Conservation (phyloP, 2,797 vertebrate species). For the Octomys mimax region DNA sequence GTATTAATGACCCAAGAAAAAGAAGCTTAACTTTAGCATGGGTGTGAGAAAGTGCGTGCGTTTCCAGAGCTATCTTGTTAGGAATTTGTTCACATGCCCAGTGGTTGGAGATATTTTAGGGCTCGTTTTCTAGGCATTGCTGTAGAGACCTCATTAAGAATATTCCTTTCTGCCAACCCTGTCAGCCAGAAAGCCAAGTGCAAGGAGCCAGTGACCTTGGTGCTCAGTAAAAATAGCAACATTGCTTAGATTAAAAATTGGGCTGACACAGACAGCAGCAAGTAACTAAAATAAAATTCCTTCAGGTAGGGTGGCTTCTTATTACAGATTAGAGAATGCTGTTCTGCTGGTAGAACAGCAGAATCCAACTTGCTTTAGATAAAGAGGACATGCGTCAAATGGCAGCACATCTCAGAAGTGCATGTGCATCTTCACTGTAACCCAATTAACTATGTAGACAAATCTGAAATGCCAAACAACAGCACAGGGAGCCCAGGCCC, state of each 20-base stretch:
- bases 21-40: neutral
- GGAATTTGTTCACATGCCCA: neutral
- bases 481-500: neutral
- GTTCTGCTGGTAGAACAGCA: neutral
- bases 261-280: neutral
- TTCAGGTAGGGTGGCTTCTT: neutral
- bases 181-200: constrained; percentile 39
- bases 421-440: neutral
- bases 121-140: constrained; percentile 29
- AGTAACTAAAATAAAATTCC: constrained; percentile 58
- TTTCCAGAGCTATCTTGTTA: constrained; percentile 52
- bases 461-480: constrained; percentile 18
- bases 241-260: constrained; percentile 48
- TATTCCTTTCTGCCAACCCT: constrained; percentile 4
- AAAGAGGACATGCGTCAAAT: neutral
- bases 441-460: neutral
- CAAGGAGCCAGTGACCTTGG: neutral
- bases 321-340: neutral
- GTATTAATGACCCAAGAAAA: constrained; percentile 50
- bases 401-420: neutral
- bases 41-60: constrained; percentile 3
- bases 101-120: constrained; percentile 27
- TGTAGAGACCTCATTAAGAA: neutral
- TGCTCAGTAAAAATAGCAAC: constrained; percentile 4
- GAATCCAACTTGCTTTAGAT: constrained; percentile 28